Evolutionary conservation across 2,113 vertebrate species (phyloP), one percentile per base, ranked within the genome.

Genomic region (Corydoras sp.): DNA sequence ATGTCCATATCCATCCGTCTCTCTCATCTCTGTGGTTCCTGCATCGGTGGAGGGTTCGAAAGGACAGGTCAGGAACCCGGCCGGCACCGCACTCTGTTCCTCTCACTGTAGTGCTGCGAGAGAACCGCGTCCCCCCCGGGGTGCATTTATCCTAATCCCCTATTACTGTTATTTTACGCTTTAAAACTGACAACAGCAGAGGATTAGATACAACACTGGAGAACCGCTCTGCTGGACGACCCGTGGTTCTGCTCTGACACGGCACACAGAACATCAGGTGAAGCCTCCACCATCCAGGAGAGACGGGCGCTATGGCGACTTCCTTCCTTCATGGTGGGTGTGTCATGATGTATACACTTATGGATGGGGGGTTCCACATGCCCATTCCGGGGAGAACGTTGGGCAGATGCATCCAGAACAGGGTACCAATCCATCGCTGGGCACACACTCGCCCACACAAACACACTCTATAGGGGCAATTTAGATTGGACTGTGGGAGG

Each of bases 141-240:
- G 87, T 81, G 79, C 71, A 35, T 74, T 73, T 79, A 51, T 80
- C 83, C 62, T 84, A 84, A 86, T 80, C 69, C 65, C 65, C 51
- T 64, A 62, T 69, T 68, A 59, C 64, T 62, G 73, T 69, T 77
- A 62, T 75, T 81, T 76, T 69, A 81, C 65, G 68, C 78, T 76
- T 73, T 61, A 58, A 76, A 73, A 73, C 63, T 65, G 53, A 68
- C 65, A 78, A 71, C 68, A 78, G 71, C 50, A 72, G 18, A 81
- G 65, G 62, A 83, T 86, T 83, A 59, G 71, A 56, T 48, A 10
- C 4, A 50, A 58, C 29, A 62, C 18, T 32, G 32, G 50, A 32
- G 30, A 62, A 63, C 53, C 67, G 83, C 9, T 0, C 73, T 74
- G 70, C 60, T 80, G 76, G 69, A 71, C 72, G 76, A 77, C 76